phyloP scores from a whole-genome alignment of 2,797 vertebrate genomes.

The Rhinoraja longicauda region DNA sequence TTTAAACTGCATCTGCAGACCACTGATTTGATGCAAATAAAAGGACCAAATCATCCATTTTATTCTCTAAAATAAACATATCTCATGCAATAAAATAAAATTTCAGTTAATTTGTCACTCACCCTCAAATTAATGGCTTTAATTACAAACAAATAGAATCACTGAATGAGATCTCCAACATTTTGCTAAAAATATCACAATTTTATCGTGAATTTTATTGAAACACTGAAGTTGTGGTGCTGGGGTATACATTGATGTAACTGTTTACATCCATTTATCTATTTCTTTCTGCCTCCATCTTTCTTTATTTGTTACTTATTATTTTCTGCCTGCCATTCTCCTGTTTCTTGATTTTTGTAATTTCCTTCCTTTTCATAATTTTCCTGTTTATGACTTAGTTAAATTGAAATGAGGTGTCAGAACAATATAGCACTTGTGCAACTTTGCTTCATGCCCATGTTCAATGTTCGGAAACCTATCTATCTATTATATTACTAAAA shows the following conservation, averaged over 20 bases:
- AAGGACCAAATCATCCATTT: neutral
- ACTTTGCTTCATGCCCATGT: neutral
- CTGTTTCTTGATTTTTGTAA: neutral
- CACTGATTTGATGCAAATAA: neutral
- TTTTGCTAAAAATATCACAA: no score
- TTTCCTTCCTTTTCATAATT: neutral
- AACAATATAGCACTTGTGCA: neutral
- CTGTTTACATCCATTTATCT: no score
- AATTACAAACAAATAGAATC: no score
- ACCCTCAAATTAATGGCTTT: no score
- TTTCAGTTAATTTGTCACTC: no score
- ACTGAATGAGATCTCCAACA: no score
- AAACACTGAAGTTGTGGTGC: no score
- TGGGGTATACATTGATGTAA: no score
- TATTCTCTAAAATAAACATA: neutral
- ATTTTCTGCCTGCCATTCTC: neutral
- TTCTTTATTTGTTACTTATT: neutral
- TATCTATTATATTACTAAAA: no score
- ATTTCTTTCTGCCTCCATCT: neutral
- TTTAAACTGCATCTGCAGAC: neutral
- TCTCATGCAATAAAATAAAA: neutral
- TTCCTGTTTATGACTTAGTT: neutral
- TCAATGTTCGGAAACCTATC: neutral
- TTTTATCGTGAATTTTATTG: no score
- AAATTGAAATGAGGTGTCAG: neutral